Evolutionary conservation across 2,113 vertebrate species (phyloP).

Genomic region (Phalacrocorax pelagicus): DNA sequence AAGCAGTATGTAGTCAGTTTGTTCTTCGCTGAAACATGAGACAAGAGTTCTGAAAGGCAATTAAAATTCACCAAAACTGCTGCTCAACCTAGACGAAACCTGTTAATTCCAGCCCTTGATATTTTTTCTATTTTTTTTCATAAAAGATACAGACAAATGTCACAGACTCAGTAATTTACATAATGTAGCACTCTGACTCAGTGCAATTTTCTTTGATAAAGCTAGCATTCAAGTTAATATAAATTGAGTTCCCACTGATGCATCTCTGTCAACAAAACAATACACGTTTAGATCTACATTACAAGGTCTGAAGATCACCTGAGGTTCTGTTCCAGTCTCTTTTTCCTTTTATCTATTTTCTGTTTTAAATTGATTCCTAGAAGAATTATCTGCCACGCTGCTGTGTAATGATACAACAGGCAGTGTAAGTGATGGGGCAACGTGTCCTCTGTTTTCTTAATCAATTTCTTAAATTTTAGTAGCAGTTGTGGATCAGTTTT

Average conservation of each 20-base stretch:
- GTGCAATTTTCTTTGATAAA: conserved; percentile 10
- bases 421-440: background rate
- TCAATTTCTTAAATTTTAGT: background rate
- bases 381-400: background rate
- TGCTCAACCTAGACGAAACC: background rate
- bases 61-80: background rate
- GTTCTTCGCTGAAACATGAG: background rate
- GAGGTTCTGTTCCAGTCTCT: background rate
- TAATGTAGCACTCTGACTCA: background rate
- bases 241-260: background rate
- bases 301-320: background rate
- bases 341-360: background rate
- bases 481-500: background rate
- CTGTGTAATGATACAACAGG: background rate
- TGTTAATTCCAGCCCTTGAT: background rate
- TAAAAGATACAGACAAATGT: background rate
- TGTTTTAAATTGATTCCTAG: background rate
- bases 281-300: background rate
- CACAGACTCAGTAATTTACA: background rate
- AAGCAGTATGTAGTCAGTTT: background rate
- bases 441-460: background rate
- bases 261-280: background rate
- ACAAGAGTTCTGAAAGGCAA: background rate
- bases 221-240: background rate
- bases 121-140: background rate